These are phyloP conservation scores for Eupithecia vulgata DNA, from an alignment of 2,888 invertebrate genomes.

Conservation along the genomic window DNA sequence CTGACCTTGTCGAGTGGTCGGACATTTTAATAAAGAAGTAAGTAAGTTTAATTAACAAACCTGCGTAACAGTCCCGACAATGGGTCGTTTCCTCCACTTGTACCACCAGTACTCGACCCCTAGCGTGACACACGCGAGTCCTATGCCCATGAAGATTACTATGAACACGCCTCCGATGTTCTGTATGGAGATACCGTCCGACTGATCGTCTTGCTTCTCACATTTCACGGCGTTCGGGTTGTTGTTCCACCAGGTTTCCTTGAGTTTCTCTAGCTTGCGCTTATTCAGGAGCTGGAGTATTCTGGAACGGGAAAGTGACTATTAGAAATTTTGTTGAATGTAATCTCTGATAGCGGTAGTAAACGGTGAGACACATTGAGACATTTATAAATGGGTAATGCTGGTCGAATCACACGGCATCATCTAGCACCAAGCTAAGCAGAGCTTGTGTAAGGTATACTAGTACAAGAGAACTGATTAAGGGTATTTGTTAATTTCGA, in stretches of 20 bases:
- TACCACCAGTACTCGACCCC: conserved; percentile 98
- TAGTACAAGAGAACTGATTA: no score
- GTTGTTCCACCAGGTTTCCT: conserved; percentile 98
- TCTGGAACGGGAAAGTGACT: conserved; percentile 75
- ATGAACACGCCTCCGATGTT: conserved; percentile 99
- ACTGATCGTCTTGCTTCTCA: conserved; percentile 95
- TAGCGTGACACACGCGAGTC: conserved; percentile 94
- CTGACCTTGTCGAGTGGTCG: neutral
- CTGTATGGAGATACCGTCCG: conserved; percentile 98
- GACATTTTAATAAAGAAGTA: neutral
- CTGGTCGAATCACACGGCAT: no score
- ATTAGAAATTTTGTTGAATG: neutral
- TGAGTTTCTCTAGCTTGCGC: conserved; percentile 94
- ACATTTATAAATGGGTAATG: no score
- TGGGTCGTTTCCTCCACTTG: conserved; percentile 87
- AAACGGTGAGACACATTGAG: no score
- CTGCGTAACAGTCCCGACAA: conserved; percentile 86
- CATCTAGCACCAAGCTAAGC: no score
- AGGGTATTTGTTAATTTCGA: no score
- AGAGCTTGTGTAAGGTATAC: no score
- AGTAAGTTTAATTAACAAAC: neutral
- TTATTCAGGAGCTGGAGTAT: conserved; percentile 97
- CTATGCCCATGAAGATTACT: conserved; percentile 97
- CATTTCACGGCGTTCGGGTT: conserved; percentile 91
- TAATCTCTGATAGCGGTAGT: neutral